These are phyloP conservation scores for Mizuhopecten yessoensis DNA, from an alignment of 1,140 invertebrate genomes.

Conservation along the genomic window DNA sequence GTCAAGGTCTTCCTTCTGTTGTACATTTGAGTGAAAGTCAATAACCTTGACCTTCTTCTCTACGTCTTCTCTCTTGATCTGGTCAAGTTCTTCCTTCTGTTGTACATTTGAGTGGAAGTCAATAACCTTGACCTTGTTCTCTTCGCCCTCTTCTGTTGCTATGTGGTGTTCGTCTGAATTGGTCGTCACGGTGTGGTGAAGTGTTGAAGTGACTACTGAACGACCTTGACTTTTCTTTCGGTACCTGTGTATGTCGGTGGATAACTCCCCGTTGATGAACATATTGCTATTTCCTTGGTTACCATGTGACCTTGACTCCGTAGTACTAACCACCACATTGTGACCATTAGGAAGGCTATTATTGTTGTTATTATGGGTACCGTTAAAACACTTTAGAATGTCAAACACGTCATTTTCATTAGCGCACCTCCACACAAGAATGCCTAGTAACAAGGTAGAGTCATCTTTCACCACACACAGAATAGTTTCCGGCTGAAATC, in stretches of 20 bases:
- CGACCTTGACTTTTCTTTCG: conserved; percentile 31
- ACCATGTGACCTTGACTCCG: background rate
- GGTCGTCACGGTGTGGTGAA: background rate
- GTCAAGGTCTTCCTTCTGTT: conserved; percentile 30
- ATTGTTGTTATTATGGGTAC: conserved; percentile 19
- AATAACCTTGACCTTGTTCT: background rate
- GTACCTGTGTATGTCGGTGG: background rate
- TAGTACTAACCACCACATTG: background rate
- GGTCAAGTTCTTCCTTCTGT: no score
- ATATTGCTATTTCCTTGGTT: background rate
- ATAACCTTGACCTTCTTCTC: background rate
- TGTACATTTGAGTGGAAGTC: background rate
- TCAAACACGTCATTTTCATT: conserved; percentile 12
- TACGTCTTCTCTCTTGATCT: no score
- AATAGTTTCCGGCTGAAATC: background rate
- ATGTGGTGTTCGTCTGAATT: background rate
- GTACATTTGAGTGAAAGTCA: background rate
- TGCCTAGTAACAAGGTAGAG: background rate
- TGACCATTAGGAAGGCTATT: background rate
- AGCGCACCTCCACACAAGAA: background rate
- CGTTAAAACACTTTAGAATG: background rate
- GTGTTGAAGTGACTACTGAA: background rate
- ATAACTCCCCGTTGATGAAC: background rate
- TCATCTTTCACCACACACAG: background rate
- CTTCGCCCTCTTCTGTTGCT: background rate